phyloP scores from a whole-genome alignment of 1,140 invertebrate species.

The Drosophila navojoa region DNA sequence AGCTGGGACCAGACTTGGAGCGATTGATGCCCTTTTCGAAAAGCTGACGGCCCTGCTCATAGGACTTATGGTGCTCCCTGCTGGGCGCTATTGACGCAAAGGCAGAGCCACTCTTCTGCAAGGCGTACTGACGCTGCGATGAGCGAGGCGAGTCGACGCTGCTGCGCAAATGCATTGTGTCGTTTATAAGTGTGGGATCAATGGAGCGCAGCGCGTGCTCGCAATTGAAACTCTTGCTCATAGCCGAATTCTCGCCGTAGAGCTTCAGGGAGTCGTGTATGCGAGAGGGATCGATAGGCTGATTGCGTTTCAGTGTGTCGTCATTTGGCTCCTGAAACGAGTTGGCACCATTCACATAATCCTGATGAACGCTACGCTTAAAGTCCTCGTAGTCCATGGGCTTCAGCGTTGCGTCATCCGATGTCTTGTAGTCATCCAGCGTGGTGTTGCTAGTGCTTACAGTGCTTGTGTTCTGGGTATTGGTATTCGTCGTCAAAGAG shows the following conservation, averaged over 20 bases:
- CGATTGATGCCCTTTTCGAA: conserved; percentile 86
- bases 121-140: conserved; percentile 70
- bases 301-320: conserved; percentile 83
- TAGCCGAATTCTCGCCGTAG: conserved; percentile 80
- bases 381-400: conserved; percentile 83
- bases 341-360: conserved; percentile 80
- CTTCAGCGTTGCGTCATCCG: conserved; percentile 77
- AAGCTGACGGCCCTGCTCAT: conserved; percentile 67
- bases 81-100: conserved; percentile 61
- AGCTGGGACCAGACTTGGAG: conserved; percentile 89
- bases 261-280: conserved; percentile 84
- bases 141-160: conserved; percentile 64
- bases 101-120: conserved; percentile 84
- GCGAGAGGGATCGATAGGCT: conserved; percentile 84
- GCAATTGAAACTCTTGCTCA: conserved; percentile 84
- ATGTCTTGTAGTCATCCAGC: conserved; percentile 71
- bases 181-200: conserved; percentile 77
- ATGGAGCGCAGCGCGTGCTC: conserved; percentile 79
- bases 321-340: conserved; percentile 81
- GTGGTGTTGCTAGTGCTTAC: conserved; percentile 62
- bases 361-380: conserved; percentile 78
- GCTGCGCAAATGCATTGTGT: conserved; percentile 71
- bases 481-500: conserved; percentile 68
- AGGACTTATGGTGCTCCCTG: conserved; percentile 52
- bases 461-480: conserved; percentile 71